Evolutionary conservation across 2,888 invertebrate genomes (phyloP).

Genomic region (Trachelus stipa): DNA sequence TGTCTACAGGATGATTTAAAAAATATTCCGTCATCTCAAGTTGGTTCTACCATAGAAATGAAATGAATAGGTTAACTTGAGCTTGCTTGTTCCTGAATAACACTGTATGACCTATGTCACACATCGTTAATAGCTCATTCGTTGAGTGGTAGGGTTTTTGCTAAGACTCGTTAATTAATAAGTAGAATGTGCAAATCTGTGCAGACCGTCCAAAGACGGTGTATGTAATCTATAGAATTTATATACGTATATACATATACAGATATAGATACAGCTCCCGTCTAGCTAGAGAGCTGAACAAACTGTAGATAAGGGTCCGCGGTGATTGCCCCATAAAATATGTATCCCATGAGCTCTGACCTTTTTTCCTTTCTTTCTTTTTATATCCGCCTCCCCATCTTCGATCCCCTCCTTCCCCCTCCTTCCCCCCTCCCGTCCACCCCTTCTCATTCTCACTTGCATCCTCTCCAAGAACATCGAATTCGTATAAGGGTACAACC

Average conservation of each 20-base stretch:
- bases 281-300: conserved; percentile 53
- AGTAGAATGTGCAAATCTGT: not conserved
- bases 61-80: too few relatives aligned
- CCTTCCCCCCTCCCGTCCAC: conserved; percentile 23
- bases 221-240: too few relatives aligned
- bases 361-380: conserved; percentile 36
- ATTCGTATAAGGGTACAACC: not conserved
- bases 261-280: conserved; percentile 20
- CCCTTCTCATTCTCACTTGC: conserved; percentile 33
- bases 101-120: too few relatives aligned
- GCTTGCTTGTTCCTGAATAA: too few relatives aligned
- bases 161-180: not conserved
- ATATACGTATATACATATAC: not conserved
- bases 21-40: too few relatives aligned
- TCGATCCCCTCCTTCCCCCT: conserved; percentile 13
- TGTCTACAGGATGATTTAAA: too few relatives aligned
- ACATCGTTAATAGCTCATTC: not conserved
- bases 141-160: not conserved
- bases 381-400: conserved; percentile 7
- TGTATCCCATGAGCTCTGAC: conserved; percentile 55
- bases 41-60: too few relatives aligned
- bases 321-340: conserved; percentile 65
- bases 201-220: not conserved
- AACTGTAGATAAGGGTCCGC: conserved; percentile 62
- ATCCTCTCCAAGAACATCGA: conserved; percentile 14